Percentiles rank a stretch among this genome's conserved stretches.
Evolutionary conservation across 2,113 vertebrate genomes (phyloP).

Genomic region (Cettia cetti): DNA sequence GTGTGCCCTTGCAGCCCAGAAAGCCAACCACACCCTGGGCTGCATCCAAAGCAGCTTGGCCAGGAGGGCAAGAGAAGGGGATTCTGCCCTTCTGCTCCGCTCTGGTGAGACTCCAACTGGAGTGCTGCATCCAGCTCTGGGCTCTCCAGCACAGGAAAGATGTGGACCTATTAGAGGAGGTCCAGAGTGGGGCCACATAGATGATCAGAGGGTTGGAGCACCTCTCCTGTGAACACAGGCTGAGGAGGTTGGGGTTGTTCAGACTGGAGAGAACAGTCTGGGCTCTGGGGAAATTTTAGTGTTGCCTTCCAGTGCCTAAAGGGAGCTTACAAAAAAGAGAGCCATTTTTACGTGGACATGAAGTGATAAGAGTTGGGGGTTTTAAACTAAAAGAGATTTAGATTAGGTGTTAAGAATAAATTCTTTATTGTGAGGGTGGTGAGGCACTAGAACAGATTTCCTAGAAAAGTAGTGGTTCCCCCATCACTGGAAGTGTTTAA

Average conservation of each 20-base stretch:
- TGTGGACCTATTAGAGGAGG: background rate
- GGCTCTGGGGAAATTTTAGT: background rate
- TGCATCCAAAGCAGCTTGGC: background rate
- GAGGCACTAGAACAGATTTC: background rate
- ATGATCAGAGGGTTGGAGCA: background rate
- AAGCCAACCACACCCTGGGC: background rate
- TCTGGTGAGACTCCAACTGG: background rate
- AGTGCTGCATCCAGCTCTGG: background rate
- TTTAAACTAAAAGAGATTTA: background rate
- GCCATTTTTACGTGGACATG: rapidly evolving
- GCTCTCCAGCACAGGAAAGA: background rate
- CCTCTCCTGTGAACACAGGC: background rate
- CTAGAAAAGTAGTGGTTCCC: background rate
- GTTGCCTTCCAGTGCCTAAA: background rate
- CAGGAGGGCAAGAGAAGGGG: background rate
- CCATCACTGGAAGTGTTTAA: background rate
- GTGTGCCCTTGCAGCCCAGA: background rate
- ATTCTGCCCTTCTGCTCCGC: background rate
- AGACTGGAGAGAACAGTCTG: background rate
- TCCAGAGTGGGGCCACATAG: background rate
- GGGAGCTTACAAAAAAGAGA: background rate
- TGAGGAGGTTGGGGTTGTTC: background rate
- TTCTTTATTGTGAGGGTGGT: background rate
- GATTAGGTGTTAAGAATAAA: background rate
- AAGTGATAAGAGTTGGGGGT: background rate